A percentile compares a stretch with the other conserved stretches of the same genome.
These are phyloP conservation scores for Temnothorax curvispinosus DNA, from an alignment of 1,140 invertebrate genomes.

Conservation along the genomic window DNA sequence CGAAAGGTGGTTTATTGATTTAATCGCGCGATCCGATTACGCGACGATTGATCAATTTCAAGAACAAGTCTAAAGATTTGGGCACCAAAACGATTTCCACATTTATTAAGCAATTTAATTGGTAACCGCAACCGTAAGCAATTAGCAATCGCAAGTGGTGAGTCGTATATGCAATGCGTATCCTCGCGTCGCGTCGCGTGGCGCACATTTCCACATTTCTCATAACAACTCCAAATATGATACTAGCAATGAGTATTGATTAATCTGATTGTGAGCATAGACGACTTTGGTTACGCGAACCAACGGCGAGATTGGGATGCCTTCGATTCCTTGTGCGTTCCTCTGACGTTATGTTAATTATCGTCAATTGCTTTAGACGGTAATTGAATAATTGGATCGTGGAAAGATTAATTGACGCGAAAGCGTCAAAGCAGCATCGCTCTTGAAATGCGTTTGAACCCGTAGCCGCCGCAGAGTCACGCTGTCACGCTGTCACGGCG, in stretches of 20 bases:
- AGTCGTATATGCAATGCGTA: no score
- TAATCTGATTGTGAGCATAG: slow-evolving; percentile 1
- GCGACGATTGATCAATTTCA: neutral
- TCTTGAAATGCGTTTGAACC: neutral
- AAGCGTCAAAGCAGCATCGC: neutral
- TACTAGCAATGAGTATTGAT: slow-evolving; percentile 23
- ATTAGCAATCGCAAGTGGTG: no score
- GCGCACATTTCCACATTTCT: neutral
- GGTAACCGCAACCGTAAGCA: neutral
- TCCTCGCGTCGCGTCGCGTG: no score
- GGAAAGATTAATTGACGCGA: neutral
- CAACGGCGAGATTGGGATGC: neutral
- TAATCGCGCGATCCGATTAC: neutral
- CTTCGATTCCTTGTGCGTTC: neutral
- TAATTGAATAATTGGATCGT: neutral
- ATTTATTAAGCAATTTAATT: neutral
- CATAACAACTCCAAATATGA: slow-evolving; percentile 1
- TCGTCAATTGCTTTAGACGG: neutral
- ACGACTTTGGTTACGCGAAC: slow-evolving; percentile 6
- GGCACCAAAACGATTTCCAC: neutral
- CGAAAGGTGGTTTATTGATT: neutral
- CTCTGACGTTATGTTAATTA: neutral
- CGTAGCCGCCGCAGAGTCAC: neutral
- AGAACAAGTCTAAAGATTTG: neutral
- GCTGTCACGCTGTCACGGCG: neutral